Evolutionary conservation across 2,888 invertebrate genomes (phyloP), one percentile per base, ranked within the genome.

Genomic region (Sinopyrophorus schimmeli): DNA sequence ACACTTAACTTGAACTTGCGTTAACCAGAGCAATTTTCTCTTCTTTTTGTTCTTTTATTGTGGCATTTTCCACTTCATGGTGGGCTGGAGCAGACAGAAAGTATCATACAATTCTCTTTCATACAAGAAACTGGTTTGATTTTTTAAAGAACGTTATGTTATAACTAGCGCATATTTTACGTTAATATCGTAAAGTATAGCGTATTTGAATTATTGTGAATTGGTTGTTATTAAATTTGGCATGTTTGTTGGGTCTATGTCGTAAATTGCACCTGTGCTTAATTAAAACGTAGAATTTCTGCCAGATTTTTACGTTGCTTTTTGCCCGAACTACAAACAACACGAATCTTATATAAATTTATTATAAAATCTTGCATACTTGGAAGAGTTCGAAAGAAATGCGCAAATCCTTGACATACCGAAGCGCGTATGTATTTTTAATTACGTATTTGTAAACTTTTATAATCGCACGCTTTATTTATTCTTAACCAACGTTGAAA

Each of bases 141-240:
- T 61, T 60, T 60, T 63, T 57, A 50, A 43, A 55, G 51, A 52
- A 46, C 54, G 55, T 51, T 20, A 30, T 39, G 28, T 56, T 58
- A 60, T 60, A 62, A 63, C 61, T 63, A 59, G 60, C 57, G 61
- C 62, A 61, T 63, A 65, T 64, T 63, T 64, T 63, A 61, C 54
- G 26, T 37, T 47, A 40, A 37, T 47, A 39, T 42, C 43, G 26
- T 34, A 34, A 44, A 27, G 26, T 24, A 14, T 12, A n/a, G 12
- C 20, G 20, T 16, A 18, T 32, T 38, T 38, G 55, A 48, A 46
- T 47, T 42, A 41, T 48, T 47, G 46, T 52, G 37, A 26, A 20
- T 35, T 18, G 32, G 32, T 9, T 46, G 20, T 55, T 51, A 53
- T 53, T 50, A 50, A 47, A 50, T 47, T 53, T 43, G 49, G 55